phyloP scores from a whole-genome alignment of 2,888 invertebrate species.

The Gandaritis pyraliata region DNA sequence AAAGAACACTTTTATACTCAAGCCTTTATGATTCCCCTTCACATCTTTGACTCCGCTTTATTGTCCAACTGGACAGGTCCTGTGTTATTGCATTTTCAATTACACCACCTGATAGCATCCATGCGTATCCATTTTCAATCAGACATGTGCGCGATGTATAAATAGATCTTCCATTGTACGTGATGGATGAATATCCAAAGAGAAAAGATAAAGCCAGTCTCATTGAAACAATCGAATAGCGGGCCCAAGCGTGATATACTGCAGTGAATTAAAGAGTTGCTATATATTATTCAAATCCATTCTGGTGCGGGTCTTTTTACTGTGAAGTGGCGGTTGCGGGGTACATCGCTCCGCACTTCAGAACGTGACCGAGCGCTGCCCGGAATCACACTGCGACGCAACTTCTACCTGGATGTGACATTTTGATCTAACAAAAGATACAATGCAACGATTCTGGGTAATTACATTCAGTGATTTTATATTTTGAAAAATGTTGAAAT shows the following conservation, averaged over 20 bases:
- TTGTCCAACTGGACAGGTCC: conserved; percentile 62
- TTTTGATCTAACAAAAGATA: conserved; percentile 42
- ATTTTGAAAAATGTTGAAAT: too few species aligned
- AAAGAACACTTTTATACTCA: conserved; percentile 82
- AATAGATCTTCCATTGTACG: background rate
- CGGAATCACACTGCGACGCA: conserved; percentile 55
- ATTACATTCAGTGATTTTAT: too few species aligned
- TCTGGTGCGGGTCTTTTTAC: conserved; percentile 74
- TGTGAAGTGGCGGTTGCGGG: conserved; percentile 75
- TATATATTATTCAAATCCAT: conserved; percentile 80
- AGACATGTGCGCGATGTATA: conserved; percentile 1
- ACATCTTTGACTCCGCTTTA: conserved; percentile 74
- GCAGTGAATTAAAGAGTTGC: conserved; percentile 69
- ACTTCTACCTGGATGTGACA: conserved; percentile 59
- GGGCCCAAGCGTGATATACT: conserved; percentile 40
- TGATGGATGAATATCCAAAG: conserved; percentile 14
- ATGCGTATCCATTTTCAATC: conserved; percentile 16
- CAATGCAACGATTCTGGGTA: too few species aligned
- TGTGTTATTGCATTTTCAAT: conserved; percentile 65
- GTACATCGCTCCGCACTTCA: conserved; percentile 82
- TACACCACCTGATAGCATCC: conserved; percentile 45
- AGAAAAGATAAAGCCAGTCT: conserved; percentile 28
- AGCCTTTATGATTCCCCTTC: conserved; percentile 79
- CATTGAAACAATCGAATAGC: conserved; percentile 37
- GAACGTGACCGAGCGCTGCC: conserved; percentile 74